These are phyloP conservation scores for Ellobius talpinus DNA, from an alignment of 2,113 vertebrate species.

Conservation along the genomic window DNA sequence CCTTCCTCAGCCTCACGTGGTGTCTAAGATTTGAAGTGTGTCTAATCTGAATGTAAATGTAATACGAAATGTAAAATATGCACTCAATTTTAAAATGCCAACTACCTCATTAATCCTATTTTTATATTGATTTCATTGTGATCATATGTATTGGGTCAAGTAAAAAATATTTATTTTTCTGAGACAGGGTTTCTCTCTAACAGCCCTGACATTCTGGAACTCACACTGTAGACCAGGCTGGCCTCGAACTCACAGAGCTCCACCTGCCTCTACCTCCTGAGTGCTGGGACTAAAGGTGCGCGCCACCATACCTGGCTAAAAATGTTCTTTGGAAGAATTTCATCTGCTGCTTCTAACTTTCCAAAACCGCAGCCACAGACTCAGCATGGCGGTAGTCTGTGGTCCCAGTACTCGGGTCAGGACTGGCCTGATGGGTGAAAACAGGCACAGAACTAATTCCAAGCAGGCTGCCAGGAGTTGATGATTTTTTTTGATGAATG, in stretches of 20 bases:
- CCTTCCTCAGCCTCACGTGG: not conserved
- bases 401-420: not conserved
- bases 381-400: not conserved
- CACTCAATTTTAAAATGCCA: not conserved
- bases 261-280: not conserved
- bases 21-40: not conserved
- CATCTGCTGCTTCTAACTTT: constrained; percentile 34
- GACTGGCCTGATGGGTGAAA: not conserved
- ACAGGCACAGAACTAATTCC: not conserved
- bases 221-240: not conserved
- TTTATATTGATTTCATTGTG: not conserved
- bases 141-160: not conserved
- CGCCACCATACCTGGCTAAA: not conserved
- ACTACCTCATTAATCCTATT: not conserved
- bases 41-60: not conserved
- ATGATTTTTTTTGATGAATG: not conserved
- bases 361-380: not conserved
- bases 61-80: not conserved
- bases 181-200: not conserved
- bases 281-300: not conserved
- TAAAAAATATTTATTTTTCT: not conserved
- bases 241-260: not conserved
- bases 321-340: not conserved
- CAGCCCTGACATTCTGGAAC: not conserved
- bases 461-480: not conserved